Evolutionary conservation across 2,888 invertebrate species (phyloP).

Genomic region (Tetranychus truncatus): DNA sequence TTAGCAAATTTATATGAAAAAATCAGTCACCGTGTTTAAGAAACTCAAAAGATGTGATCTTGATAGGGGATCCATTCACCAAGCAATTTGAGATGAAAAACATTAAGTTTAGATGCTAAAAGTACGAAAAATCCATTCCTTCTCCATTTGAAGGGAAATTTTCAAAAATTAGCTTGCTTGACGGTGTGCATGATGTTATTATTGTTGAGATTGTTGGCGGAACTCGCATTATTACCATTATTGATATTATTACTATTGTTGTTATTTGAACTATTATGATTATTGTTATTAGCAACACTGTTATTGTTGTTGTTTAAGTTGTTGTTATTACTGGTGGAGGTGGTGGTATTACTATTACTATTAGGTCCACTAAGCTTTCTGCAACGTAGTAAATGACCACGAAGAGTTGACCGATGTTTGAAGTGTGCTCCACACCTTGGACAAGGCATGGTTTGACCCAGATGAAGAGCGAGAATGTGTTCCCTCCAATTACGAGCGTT

Average conservation of each 20-base stretch:
- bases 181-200: background rate
- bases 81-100: no score
- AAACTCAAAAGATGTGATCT: no score
- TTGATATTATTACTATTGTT: background rate
- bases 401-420: constrained; percentile 7
- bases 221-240: background rate
- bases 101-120: no score
- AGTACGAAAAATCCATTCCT: no score
- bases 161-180: background rate
- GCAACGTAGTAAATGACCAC: constrained; percentile 6
- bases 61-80: no score
- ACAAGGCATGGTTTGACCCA: constrained; percentile 2
- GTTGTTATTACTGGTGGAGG: background rate
- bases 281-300: background rate
- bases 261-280: background rate
- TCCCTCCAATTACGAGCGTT: constrained; percentile 6
- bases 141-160: background rate
- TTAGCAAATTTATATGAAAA: no score
- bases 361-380: background rate
- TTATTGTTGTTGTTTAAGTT: background rate
- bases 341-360: background rate
- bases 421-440: background rate
- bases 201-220: background rate
- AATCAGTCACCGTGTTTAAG: no score
- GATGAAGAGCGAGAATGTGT: constrained; percentile 8